Conservation (phyloP, 2,888 invertebrate species). For the Smittia sp. region DNA sequence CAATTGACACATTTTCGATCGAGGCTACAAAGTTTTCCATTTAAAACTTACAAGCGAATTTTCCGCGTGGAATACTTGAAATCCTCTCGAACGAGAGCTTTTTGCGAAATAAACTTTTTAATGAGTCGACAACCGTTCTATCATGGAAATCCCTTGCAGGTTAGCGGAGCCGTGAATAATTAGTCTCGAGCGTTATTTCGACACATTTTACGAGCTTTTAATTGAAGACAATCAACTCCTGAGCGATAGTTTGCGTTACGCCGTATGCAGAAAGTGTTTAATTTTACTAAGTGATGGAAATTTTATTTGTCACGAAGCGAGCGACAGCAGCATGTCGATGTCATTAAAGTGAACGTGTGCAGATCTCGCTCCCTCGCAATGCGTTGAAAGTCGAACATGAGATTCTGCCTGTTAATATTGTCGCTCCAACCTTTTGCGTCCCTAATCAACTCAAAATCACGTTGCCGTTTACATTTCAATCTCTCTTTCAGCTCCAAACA, state of each 20-base stretch:
- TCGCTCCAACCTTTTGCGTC: background rate
- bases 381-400: background rate
- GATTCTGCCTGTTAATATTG: background rate
- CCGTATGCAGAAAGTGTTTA: slow-evolving; percentile 7
- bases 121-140: slow-evolving; percentile 1
- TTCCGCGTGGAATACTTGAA: background rate
- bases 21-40: background rate
- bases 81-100: background rate
- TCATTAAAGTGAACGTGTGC: slow-evolving; percentile 33
- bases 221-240: slow-evolving; percentile 18
- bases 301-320: slow-evolving; percentile 26
- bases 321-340: slow-evolving; percentile 28
- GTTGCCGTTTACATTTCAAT: slow-evolving; percentile 12
- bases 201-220: slow-evolving; percentile 26
- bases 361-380: background rate
- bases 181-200: slow-evolving; percentile 4
- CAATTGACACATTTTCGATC: background rate
- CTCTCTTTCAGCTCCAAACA: background rate
- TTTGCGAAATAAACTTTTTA: slow-evolving; percentile 19
- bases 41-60: background rate
- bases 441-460: slow-evolving; percentile 16
- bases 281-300: slow-evolving; percentile 24
- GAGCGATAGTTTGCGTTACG: background rate
- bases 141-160: background rate
- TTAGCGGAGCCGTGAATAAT: background rate